Evolutionary conservation across 1,140 invertebrate species (phyloP).

Genomic region (Drosophila equinoxialis): DNA sequence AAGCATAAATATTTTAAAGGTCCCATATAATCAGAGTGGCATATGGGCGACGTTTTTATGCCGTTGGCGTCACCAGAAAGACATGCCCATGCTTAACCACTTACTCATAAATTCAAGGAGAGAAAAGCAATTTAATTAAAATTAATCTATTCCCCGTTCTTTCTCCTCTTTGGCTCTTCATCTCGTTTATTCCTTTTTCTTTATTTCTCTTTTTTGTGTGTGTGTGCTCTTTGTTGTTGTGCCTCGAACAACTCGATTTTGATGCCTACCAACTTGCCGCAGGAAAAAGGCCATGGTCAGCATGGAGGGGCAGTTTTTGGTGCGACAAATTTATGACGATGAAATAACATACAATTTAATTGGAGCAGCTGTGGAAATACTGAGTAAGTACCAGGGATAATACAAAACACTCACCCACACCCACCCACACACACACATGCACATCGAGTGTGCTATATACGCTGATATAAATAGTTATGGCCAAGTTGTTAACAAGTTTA

Average conservation of each 20-base stretch:
- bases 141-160: conserved; percentile 71
- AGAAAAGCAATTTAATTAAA: conserved; percentile 80
- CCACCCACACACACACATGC: neutral
- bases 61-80: conserved; percentile 21
- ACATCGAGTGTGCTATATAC: conserved; percentile 17
- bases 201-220: conserved; percentile 37
- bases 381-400: conserved; percentile 87
- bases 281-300: conserved; percentile 95
- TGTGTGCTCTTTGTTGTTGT: conserved; percentile 15
- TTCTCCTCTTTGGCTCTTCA: conserved; percentile 14
- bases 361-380: conserved; percentile 93
- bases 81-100: conserved; percentile 27
- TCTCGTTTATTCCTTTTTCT: conserved; percentile 24
- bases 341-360: conserved; percentile 97
- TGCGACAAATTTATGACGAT: conserved; percentile 97
- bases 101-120: conserved; percentile 60
- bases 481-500: conserved; percentile 33
- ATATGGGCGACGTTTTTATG: conserved; percentile 51
- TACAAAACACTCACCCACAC: neutral
- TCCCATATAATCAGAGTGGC: conserved; percentile 44
- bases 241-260: conserved; percentile 41
- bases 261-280: conserved; percentile 55
- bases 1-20: conserved; percentile 51
- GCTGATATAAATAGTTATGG: conserved; percentile 13
- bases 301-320: conserved; percentile 97